These are phyloP conservation scores for Fissipunctia ypsillon DNA, from an alignment of 2,888 invertebrate genomes.

Conservation along the genomic window DNA sequence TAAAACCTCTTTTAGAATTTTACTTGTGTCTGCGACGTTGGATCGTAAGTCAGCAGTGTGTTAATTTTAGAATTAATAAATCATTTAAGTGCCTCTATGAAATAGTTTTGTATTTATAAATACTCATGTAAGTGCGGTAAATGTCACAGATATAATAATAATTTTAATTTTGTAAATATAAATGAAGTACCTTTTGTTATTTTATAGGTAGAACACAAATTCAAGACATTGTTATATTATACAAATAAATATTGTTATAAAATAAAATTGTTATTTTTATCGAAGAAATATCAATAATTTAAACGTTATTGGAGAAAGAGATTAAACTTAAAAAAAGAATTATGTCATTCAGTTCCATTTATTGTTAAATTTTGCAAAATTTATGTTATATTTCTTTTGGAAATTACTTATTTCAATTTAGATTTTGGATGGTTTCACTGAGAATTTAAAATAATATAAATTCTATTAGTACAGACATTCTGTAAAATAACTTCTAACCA, in stretches of 20 bases:
- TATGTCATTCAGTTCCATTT: conserved; percentile 14
- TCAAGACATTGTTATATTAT: conserved; percentile 64
- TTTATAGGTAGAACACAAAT: conserved; percentile 58
- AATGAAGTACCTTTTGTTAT: conserved; percentile 73
- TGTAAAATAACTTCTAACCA: background rate
- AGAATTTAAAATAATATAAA: conserved; percentile 9
- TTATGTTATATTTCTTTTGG: conserved; percentile 39
- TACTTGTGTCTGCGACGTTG: conserved; percentile 16
- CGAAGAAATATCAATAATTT: conserved; percentile 41
- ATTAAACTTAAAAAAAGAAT: conserved; percentile 5
- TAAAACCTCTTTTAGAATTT: background rate
- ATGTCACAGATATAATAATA: conserved; percentile 70
- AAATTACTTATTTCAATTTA: conserved; percentile 47
- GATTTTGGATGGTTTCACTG: conserved; percentile 46
- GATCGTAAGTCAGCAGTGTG: conserved; percentile 41
- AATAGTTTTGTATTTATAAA: conserved; percentile 74
- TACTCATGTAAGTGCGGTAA: conserved; percentile 76
- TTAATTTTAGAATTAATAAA: conserved; percentile 53
- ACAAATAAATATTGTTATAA: conserved; percentile 57
- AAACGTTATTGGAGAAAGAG: conserved; percentile 24
- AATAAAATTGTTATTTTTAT: conserved; percentile 60
- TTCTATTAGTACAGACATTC: background rate
- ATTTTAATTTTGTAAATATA: conserved; percentile 80
- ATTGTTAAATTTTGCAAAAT: conserved; percentile 50
- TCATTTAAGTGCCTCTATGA: conserved; percentile 67